These are phyloP conservation scores for Helicolenus hilgendorfi DNA, from an alignment of 2,797 vertebrate genomes.

Conservation along the genomic window DNA sequence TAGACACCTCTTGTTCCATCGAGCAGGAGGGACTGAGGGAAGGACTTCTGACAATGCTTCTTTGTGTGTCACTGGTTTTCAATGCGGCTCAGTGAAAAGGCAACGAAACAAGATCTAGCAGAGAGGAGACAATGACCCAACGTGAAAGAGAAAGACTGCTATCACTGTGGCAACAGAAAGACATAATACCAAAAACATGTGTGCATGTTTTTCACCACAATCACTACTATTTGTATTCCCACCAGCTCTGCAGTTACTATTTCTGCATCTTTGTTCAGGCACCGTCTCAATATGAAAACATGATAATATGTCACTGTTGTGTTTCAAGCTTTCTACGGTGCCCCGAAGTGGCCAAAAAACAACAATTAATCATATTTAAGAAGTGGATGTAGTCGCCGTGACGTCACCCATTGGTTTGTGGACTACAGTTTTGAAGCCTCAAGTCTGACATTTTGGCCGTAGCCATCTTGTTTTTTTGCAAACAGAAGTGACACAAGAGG, in stretches of 20 bases:
- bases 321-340: not conserved
- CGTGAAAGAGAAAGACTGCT: not conserved
- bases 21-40: not conserved
- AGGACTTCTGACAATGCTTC: conserved; percentile 39
- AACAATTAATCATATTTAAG: not conserved
- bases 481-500: not conserved
- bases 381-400: not conserved
- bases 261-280: too few species aligned
- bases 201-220: not conserved
- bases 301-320: not conserved
- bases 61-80: conserved; percentile 26
- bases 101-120: conserved; percentile 1
- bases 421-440: not conserved
- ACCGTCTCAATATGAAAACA: not conserved
- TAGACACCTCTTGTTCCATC: conserved; percentile 52
- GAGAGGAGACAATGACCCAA: not conserved
- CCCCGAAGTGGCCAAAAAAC: not conserved
- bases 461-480: not conserved
- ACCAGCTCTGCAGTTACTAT: not conserved
- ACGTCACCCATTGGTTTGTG: not conserved
- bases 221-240: not conserved
- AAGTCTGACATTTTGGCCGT: not conserved
- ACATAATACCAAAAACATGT: not conserved
- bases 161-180: not conserved
- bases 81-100: conserved; percentile 39